Evolutionary conservation across 1,140 invertebrate species (phyloP).

Genomic region (Anadara kagoshimensis): DNA sequence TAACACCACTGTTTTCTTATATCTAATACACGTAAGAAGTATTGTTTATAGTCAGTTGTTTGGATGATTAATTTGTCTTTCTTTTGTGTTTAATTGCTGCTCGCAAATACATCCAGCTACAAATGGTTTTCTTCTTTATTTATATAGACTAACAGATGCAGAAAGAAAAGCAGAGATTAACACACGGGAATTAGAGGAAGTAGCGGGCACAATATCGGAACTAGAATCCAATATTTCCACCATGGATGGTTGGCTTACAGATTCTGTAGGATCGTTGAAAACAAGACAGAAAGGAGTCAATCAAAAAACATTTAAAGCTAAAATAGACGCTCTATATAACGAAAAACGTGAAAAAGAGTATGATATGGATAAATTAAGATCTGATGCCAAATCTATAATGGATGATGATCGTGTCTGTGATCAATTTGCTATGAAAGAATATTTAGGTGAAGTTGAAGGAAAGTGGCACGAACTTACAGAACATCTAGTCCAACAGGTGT

Average conservation of each 20-base stretch:
- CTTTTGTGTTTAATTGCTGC: too few species aligned
- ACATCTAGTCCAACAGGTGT: conserved; percentile 68
- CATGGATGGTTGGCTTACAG: conserved; percentile 62
- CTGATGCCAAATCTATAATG: conserved; percentile 56
- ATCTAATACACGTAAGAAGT: too few species aligned
- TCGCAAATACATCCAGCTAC: too few species aligned
- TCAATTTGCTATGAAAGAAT: conserved; percentile 64
- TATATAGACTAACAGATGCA: conserved; percentile 78
- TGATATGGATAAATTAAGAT: conserved; percentile 64
- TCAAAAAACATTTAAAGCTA: conserved; percentile 51
- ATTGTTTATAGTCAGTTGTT: too few species aligned
- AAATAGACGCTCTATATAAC: conserved; percentile 63
- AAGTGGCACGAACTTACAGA: conserved; percentile 73
- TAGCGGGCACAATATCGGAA: conserved; percentile 90
- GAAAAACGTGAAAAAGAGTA: conserved; percentile 65
- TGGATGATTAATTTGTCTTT: too few species aligned
- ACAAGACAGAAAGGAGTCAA: conserved; percentile 45
- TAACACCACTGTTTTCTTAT: too few species aligned
- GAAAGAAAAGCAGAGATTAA: conserved; percentile 88
- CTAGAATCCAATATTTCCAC: conserved; percentile 83
- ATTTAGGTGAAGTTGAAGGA: conserved; percentile 64
- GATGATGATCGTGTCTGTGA: conserved; percentile 62
- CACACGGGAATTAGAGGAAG: conserved; percentile 93
- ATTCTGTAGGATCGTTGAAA: conserved; percentile 61
- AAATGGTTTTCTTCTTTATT: background rate